Evolutionary conservation across 2,888 invertebrate species (phyloP).

Genomic region (Argyresthia goedartella): DNA sequence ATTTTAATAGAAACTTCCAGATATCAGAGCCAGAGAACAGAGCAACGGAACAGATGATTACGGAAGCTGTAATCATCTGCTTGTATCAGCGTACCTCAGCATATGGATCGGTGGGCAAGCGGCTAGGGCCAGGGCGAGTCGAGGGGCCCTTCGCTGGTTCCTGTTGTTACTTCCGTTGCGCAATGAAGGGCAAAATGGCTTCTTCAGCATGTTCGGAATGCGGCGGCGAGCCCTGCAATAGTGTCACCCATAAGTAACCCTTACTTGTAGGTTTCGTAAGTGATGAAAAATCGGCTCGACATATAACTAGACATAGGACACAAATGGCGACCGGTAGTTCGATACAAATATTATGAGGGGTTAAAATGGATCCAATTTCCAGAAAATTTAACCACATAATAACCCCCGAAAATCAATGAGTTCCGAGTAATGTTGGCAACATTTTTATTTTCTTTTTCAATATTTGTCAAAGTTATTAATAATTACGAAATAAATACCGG

Average conservation of each 20-base stretch:
- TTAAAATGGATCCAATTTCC: no score
- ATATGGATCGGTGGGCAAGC: conserved; percentile 62
- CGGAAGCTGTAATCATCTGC: neutral
- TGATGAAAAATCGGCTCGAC: conserved; percentile 9
- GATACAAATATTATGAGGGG: no score
- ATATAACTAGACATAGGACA: neutral
- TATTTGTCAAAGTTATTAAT: no score
- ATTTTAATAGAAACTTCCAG: no score
- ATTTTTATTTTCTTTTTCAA: no score
- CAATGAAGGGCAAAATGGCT: conserved; percentile 54
- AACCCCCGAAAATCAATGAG: no score
- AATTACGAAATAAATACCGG: no score
- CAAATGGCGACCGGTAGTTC: no score
- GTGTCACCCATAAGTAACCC: neutral
- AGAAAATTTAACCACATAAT: no score
- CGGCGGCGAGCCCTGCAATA: conserved; percentile 37
- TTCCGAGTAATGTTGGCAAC: no score
- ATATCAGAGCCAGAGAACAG: no score
- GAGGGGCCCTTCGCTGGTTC: conserved; percentile 59
- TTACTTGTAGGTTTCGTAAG: neutral
- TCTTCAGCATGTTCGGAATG: conserved; percentile 57
- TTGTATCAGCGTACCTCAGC: conserved; percentile 23
- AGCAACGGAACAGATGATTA: no score
- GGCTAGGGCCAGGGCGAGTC: conserved; percentile 49
- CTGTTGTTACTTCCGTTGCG: conserved; percentile 40